Evolutionary conservation across 2,113 vertebrate species (phyloP).

Genomic region (Phasianus colchicus): DNA sequence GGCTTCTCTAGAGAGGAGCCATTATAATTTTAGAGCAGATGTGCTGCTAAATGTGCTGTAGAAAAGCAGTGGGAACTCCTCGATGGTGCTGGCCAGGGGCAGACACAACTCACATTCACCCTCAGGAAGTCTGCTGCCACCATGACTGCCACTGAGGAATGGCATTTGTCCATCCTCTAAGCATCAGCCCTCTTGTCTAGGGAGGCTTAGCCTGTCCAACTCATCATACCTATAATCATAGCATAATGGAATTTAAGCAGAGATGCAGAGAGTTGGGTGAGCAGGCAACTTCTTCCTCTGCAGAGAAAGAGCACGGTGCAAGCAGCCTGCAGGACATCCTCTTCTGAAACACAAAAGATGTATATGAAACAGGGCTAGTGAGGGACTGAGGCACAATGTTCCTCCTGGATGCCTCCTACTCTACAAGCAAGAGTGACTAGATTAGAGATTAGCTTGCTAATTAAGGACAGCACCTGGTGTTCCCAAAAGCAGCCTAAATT

Average conservation of each 20-base stretch:
- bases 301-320: neutral
- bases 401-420: neutral
- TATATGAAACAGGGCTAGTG: neutral
- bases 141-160: neutral
- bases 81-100: neutral
- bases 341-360: neutral
- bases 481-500: constrained; percentile 39
- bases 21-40: neutral
- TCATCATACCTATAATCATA: neutral
- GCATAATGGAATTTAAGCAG: neutral
- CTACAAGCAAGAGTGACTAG: constrained; percentile 14
- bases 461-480: constrained; percentile 47
- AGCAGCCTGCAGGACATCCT: neutral
- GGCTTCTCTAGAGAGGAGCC: neutral
- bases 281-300: neutral
- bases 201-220: neutral
- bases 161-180: too few species aligned
- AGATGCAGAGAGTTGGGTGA: neutral
- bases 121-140: neutral
- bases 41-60: neutral
- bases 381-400: neutral
- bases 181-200: neutral
- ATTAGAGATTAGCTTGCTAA: constrained; percentile 55
- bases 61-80: neutral
- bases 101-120: neutral